Base-by-base conservation (phyloP, 37 sponge, comb jelly and placozoan species). In the Diacarnus erythraeanus region DNA sequence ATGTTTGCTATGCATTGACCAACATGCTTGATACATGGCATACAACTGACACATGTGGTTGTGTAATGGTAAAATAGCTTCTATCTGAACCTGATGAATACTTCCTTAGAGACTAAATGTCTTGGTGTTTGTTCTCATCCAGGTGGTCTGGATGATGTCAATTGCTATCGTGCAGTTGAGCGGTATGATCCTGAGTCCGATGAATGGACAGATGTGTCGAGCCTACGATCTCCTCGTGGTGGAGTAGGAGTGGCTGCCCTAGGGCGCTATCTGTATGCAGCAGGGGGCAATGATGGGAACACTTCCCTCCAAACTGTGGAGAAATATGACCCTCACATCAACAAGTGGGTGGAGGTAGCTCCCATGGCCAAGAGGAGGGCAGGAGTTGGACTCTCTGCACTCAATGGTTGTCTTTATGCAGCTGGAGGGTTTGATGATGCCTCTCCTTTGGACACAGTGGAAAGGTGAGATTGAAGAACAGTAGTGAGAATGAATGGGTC, bases 391-490 rank as follows among this genome's bases (percentile, higher is more conserved):
- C 51, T 95, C 71, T 87, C 93, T 10, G 81, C 91, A 2, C 81
- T 92, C n/a, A 83, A 87, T 81, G 96, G 96, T 30, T 92, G 82
- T 71, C 77, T 96, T 1, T 92, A 92, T 77, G 96, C 96, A 35
- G 96, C 93, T 64, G 96, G 96, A n/a, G 96, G 96, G 25, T 96
- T 96, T 84, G 96, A 89, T 40, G 96, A 96, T 82, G 92, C 94
- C 2, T 89, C 91, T 0, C 96, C 96, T 2, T 66, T 96, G 39
- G 84, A 89, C 42, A 90, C 88, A 30, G 94, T 87, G 30, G 96
- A 96, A 51, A 87, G 93, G 94, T 90, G 74, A 26, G n/a, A n/a
- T n/a, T n/a, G n/a, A n/a, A n/a, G n/a, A n/a, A n/a, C 17, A 20
- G 56, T 20, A 54, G 56, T 54, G 56, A 54, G 17, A 54, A 54